These are phyloP conservation scores for Stigmatopora argus DNA, from an alignment of 2,113 vertebrate species.

Conservation along the genomic window DNA sequence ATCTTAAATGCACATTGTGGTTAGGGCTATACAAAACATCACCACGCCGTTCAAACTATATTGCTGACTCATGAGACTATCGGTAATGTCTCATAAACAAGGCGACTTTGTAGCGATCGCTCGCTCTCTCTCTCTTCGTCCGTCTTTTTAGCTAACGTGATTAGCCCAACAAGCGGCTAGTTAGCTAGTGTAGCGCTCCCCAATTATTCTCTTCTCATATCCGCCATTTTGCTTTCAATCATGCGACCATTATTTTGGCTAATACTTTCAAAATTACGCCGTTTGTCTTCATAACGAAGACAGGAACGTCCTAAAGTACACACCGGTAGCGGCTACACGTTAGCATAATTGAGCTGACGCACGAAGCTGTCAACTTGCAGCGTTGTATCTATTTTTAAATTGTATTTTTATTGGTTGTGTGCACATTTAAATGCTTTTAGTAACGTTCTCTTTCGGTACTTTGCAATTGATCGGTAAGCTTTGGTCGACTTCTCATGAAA, in stretches of 20 bases:
- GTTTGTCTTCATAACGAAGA: neutral
- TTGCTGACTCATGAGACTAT: neutral
- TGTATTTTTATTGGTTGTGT: neutral
- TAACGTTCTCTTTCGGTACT: neutral
- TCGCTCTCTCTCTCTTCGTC: neutral
- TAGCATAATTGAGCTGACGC: constrained; percentile 44
- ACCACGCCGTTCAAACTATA: too few relatives aligned
- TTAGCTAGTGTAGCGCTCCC: constrained; percentile 29
- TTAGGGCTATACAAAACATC: neutral
- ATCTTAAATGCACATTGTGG: neutral
- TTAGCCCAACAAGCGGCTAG: constrained; percentile 43
- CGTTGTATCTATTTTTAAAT: neutral
- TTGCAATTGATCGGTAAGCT: neutral
- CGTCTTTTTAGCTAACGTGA: constrained; percentile 5
- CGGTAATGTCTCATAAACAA: neutral
- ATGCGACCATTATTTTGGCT: constrained; percentile 81
- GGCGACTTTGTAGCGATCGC: neutral
- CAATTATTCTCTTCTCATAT: constrained; percentile 66
- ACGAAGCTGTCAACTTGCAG: constrained; percentile 15
- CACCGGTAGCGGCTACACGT: constrained; percentile 43
- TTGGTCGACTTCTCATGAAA: neutral
- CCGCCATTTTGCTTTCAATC: constrained; percentile 84
- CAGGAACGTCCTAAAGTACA: neutral
- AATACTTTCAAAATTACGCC: constrained; percentile 11
- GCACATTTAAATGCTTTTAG: neutral